Evolutionary conservation across 2,113 vertebrate species (phyloP), one percentile per base, ranked within the genome.

Genomic region (Quiscalus mexicanus): DNA sequence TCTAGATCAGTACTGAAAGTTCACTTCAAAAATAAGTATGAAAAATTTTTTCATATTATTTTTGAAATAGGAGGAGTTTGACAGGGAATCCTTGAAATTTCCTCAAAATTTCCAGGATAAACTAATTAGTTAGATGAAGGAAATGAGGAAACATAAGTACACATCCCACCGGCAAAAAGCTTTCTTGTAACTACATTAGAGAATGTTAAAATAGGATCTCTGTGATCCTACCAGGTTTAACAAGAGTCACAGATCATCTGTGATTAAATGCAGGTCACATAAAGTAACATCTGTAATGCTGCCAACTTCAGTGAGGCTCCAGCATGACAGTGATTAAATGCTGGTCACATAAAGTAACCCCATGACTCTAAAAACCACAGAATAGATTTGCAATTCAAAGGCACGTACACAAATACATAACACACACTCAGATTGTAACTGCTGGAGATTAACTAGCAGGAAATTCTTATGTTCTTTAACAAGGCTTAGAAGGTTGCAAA

Each of bases 221-320:
- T 86, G 59, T 80, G 89, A 86, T 55, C 47, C 62, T 68, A 28
- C 35, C 14, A 28, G 41, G 65, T 84, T 89, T 84, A 93, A 71
- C 44, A 82, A 71, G 84, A 71, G 30, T 87, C 81, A 75, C 1
- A 10, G 74, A 87, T 89, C 42, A 84, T 75, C 81, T 79, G 60
- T 75, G 60, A 91, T 87, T 91, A 95, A 87, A 96, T 87, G 73
- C 87, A 84, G 84, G 81, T 84, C 89, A 94, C 91, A 67, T 74
- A 88, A 89, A 95, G 30, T 56, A 80, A 64, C 91, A 90, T 55
- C 71, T 76, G 71, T 80, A 85, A 74, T 0, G 12, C 67, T 97
- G 82, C 67, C 85, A 96, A 53, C 55, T 86, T 83, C 63, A 65
- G 25, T 35, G 50, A 85, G 42, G 39, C 27, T 76, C 82, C 88